Base-by-base conservation (phyloP, 2,113 vertebrate genomes). In the Neolamprologus kungweensis region DNA sequence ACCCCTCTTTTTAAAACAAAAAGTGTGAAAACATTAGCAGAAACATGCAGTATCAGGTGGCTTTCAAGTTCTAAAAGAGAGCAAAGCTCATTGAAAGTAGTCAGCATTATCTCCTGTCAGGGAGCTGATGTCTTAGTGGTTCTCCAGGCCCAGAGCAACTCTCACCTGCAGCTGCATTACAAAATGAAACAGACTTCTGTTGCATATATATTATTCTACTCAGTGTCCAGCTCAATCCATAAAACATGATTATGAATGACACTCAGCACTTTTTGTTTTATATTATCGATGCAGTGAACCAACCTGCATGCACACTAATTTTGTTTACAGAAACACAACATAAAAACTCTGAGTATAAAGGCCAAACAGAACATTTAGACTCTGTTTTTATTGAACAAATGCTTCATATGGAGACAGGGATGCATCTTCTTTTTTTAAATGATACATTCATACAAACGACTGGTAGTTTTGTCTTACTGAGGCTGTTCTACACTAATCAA, bases 11-110 rank as follows among this genome's bases (percentile, higher is more conserved):
- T 86, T 31, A 23, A 58, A 21, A 84, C 11, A 10, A 80, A 80
- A 45, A 53, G 50, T 26, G n/a, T 68, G 13, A 75, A 88, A 85
- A 51, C 35, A 85, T 65, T 58, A 47, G 37, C 55, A 45, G 54
- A 33, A 55, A 17, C 85, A 55, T 65, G 57, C 33, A 50, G 63
- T n/a, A 51, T 45, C 84, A 88, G 86, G 35, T 63, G 79, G 60
- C n/a, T n/a, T n/a, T n/a, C 85, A 85, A 53, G 88, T 82, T 82
- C 47, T 88, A 82, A 81, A 68, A 82, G 85, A 82, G 81, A n/a
- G 55, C 2, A 21, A 63, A 28, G 80, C 63, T 82, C 40, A 53
- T 82, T 93, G 75, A 83, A 87, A 92, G 85, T 73, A 87, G 54
- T 26, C 33, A 3, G 53, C 35, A 82, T 88, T 80, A 80, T 90